A percentile compares a stretch with the other conserved stretches of the same genome.
Evolutionary conservation across 1,140 invertebrate species (phyloP).

Genomic region (Daktulosphaira vitifoliae): DNA sequence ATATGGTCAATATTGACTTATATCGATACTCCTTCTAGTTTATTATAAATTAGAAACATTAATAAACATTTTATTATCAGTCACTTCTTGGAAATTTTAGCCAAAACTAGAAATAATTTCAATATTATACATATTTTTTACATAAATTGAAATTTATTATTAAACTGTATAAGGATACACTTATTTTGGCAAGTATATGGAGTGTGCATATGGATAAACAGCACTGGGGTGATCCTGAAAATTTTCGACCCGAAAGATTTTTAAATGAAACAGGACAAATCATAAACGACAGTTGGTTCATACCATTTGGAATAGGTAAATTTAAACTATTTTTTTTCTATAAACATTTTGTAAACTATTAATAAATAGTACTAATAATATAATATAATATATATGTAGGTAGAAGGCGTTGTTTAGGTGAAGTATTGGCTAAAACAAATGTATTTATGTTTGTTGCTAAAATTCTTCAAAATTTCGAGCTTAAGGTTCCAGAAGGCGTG

Average conservation of each 20-base stretch:
- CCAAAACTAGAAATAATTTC: no score
- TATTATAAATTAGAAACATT: no score
- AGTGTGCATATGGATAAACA: constrained; percentile 57
- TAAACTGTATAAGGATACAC: constrained; percentile 49
- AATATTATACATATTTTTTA: background rate
- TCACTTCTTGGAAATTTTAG: no score
- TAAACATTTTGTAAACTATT: no score
- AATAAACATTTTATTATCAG: no score
- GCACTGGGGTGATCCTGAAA: constrained; percentile 59
- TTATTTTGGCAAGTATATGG: constrained; percentile 57
- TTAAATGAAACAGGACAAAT: constrained; percentile 52
- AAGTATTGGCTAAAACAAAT: constrained; percentile 49
- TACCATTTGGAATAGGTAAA: constrained; percentile 63
- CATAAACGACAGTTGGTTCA: constrained; percentile 49
- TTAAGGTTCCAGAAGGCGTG: constrained; percentile 42
- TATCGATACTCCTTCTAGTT: no score
- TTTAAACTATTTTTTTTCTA: background rate
- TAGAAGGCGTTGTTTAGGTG: constrained; percentile 52
- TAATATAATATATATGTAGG: background rate
- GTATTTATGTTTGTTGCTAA: constrained; percentile 50
- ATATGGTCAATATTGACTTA: no score
- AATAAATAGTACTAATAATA: no score
- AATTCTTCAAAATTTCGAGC: constrained; percentile 48
- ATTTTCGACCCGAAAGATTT: constrained; percentile 65
- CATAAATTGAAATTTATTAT: background rate